Evolutionary conservation across 2,113 vertebrate genomes (phyloP).

Genomic region (Paramormyrops kingsleyae): DNA sequence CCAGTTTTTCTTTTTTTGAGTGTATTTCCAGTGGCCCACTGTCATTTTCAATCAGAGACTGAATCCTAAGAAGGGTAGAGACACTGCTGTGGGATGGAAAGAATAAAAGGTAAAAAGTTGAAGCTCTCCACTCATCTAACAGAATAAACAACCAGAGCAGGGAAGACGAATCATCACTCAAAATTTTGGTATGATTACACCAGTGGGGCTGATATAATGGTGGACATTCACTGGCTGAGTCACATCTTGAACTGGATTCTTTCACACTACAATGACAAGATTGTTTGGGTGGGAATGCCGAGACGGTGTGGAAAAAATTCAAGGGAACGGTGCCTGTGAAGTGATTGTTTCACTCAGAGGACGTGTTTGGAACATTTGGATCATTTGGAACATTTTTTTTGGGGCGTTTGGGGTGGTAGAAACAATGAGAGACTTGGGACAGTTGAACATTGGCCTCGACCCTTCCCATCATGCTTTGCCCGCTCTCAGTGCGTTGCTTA

Average conservation of each 20-base stretch:
- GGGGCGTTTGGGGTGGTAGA: neutral
- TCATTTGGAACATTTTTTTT: conserved; percentile 12
- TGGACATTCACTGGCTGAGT: conserved; percentile 67
- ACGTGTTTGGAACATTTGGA: conserved; percentile 45
- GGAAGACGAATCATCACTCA: conserved; percentile 64
- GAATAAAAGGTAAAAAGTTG: neutral
- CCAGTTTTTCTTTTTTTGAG: neutral
- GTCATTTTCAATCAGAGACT: neutral
- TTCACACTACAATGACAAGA: conserved; percentile 61
- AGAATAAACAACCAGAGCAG: conserved; percentile 37
- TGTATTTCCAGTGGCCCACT: neutral
- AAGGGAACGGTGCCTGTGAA: conserved; percentile 52
- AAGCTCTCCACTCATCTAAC: neutral
- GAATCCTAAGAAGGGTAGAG: neutral
- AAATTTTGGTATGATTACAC: conserved; percentile 51
- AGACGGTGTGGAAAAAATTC: conserved; percentile 79
- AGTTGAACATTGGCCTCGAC: conserved; percentile 46
- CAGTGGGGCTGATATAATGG: conserved; percentile 65
- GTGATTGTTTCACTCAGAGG: conserved; percentile 47
- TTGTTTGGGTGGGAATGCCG: conserved; percentile 54
- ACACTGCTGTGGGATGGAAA: neutral
- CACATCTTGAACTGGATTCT: conserved; percentile 39
- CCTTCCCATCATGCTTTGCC: conserved; percentile 30
- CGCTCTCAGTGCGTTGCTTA: conserved; percentile 34
- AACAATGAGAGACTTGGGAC: conserved; percentile 46